phyloP scores from a whole-genome alignment of 2,113 vertebrate genomes.

The Ageneiosus marmoratus region DNA sequence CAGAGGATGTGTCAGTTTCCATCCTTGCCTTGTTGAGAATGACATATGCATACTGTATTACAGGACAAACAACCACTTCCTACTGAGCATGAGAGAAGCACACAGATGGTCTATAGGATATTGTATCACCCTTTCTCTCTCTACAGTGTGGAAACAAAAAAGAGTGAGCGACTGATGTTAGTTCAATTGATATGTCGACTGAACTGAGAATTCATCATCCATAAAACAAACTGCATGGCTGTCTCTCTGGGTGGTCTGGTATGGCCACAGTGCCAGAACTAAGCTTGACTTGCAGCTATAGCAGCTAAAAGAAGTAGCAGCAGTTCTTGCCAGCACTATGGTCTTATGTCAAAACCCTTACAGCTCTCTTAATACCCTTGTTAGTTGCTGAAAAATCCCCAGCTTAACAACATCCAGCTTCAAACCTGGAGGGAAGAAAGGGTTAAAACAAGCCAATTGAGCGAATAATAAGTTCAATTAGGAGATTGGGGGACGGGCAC shows the following conservation, averaged over 20 bases:
- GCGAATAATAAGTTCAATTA: conserved; percentile 82
- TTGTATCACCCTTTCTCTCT: conserved; percentile 12
- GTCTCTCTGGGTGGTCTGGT: conserved; percentile 72
- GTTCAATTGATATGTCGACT: conserved; percentile 40
- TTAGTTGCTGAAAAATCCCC: conserved; percentile 55
- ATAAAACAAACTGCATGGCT: conserved; percentile 59
- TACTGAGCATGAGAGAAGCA: neutral
- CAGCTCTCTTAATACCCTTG: conserved; percentile 53
- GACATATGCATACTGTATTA: conserved; percentile 1
- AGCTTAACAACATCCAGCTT: conserved; percentile 78
- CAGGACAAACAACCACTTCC: neutral
- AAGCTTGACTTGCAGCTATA: conserved; percentile 61
- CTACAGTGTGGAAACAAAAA: neutral
- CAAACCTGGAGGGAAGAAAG: conserved; percentile 66
- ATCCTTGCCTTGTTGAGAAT: neutral
- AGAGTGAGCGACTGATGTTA: conserved; percentile 22
- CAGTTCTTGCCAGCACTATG: conserved; percentile 55
- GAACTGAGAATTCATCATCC: conserved; percentile 42
- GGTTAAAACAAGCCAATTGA: conserved; percentile 77
- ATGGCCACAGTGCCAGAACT: conserved; percentile 50
- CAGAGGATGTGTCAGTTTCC: conserved; percentile 1
- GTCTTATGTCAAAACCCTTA: conserved; percentile 65
- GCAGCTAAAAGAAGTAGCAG: conserved; percentile 56
- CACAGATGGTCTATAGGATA: conserved; percentile 31
- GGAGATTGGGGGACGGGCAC: conserved; percentile 72